Evolutionary conservation across 2,113 vertebrate genomes (phyloP).

Genomic region (Antidorcas marsupialis): DNA sequence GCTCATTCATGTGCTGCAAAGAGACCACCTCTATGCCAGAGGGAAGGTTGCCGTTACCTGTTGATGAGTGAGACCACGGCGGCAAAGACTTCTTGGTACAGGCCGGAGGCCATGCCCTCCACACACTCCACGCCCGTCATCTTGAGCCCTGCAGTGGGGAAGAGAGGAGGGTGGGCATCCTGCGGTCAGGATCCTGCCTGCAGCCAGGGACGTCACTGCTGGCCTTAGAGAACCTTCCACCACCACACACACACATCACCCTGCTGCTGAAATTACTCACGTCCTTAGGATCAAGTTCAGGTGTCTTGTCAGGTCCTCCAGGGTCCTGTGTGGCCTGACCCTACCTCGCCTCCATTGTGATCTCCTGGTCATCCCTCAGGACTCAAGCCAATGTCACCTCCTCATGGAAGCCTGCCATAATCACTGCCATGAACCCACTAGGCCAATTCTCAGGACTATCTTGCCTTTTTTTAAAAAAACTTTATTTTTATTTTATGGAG

Average conservation of each 20-base stretch:
- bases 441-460: background rate
- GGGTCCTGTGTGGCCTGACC: background rate
- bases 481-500: background rate
- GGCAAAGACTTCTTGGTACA: slow-evolving; percentile 94
- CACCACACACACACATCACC: rapidly evolving
- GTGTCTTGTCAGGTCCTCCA: background rate
- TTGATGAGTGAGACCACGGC: slow-evolving; percentile 91
- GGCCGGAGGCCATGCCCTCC: slow-evolving; percentile 91
- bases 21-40: background rate
- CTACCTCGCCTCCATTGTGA: background rate
- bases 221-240: background rate
- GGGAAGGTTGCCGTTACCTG: slow-evolving; percentile 80
- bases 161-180: rapidly evolving
- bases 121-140: slow-evolving; percentile 91
- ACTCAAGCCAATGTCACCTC: background rate
- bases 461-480: background rate
- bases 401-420: background rate
- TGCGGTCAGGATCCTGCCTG: rapidly evolving
- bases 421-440: too few species aligned
- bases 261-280: background rate
- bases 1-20: rapidly evolving
- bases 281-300: background rate
- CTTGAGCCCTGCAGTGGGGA: slow-evolving; percentile 82
- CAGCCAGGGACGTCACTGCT: background rate
- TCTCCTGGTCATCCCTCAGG: background rate